These are phyloP conservation scores for Lineus longissimus DNA, from an alignment of 1,140 invertebrate genomes.

Conservation along the genomic window DNA sequence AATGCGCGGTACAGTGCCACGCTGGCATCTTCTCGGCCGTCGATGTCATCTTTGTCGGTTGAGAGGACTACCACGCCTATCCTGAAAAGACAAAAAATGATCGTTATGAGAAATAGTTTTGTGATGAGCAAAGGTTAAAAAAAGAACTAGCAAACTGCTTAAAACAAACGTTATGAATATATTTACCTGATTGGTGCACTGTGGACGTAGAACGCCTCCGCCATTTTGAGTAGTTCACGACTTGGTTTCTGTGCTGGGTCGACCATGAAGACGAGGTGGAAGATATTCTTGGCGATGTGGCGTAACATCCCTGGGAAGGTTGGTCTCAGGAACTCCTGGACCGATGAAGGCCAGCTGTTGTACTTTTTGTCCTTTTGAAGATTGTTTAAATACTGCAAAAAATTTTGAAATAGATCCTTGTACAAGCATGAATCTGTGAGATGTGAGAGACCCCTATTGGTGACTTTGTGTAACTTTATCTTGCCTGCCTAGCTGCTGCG, in stretches of 20 bases:
- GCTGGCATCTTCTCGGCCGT: conserved; percentile 68
- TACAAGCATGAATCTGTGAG: no score
- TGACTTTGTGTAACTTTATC: no score
- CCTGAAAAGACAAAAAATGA: conserved; percentile 49
- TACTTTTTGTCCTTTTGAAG: conserved; percentile 88
- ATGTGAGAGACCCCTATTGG: no score
- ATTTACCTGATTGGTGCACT: conserved; percentile 63
- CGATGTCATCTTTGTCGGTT: conserved; percentile 60
- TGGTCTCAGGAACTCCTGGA: conserved; percentile 86
- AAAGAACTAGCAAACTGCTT: not conserved
- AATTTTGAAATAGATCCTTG: no score
- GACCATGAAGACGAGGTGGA: conserved; percentile 84
- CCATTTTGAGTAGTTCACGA: conserved; percentile 74
- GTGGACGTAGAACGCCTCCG: conserved; percentile 88
- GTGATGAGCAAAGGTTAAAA: not conserved
- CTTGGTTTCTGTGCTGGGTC: conserved; percentile 73
- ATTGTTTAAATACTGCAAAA: conserved; percentile 84
- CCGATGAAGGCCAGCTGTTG: conserved; percentile 77
- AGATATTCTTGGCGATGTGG: conserved; percentile 86
- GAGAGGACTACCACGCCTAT: conserved; percentile 87
- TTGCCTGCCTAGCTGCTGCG: no score
- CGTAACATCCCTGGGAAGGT: conserved; percentile 96
- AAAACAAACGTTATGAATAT: no score
- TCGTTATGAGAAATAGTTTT: no score
- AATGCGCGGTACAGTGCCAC: conserved; percentile 86